Evolutionary conservation across 2,888 invertebrate genomes (phyloP), one percentile per base, ranked within the genome.

Genomic region (Lissocephala sabroskyi): DNA sequence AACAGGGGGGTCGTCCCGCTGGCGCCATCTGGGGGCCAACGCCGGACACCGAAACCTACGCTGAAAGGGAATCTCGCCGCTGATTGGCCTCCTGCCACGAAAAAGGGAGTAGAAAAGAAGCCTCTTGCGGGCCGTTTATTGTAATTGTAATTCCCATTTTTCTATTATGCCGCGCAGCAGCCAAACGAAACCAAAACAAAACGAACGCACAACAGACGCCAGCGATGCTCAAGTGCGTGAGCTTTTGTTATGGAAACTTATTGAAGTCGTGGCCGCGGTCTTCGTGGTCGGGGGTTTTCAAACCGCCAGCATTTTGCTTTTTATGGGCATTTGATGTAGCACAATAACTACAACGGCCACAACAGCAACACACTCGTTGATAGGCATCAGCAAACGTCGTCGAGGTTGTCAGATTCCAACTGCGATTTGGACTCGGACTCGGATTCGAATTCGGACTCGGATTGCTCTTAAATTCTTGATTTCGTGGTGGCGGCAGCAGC

Each of bases 191-290:
- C 10, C 2, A 36, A 36, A 17, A 36, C 1, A 17, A 54, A 54
- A 52, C 56, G 65, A 59, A 73, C 73, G 73, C 67, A 68, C 65
- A 76, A 68, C n/a, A n/a, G n/a, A n/a, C n/a, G n/a, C n/a, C n/a
- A n/a, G n/a, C n/a, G 75, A 62, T 61, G 46, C 47, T 63, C 50
- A 77, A 70, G 70, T 70, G 70, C 70, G 70, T 70, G 74, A 70
- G 70, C 65, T 77, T n/a, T 70, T 70, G 77, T 70, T 70, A 70
- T 74, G 77, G 70, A 70, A 74, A 70, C 70, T 74, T 63, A 62
- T 71, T 76, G 63, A 65, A 71, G 73, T 75, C 42, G 41, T 41
- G 45, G 28, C 29, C 46, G 42, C 28, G 56, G 52, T 56, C 52
- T 41, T 45, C 49, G 28, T 16, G 11, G 52, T 45, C 56, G 44